A percentile compares a stretch with the other conserved stretches of the same genome.
These are phyloP conservation scores for Forbesichthys agassizii DNA, from an alignment of 2,113 vertebrate species.

Conservation along the genomic window DNA sequence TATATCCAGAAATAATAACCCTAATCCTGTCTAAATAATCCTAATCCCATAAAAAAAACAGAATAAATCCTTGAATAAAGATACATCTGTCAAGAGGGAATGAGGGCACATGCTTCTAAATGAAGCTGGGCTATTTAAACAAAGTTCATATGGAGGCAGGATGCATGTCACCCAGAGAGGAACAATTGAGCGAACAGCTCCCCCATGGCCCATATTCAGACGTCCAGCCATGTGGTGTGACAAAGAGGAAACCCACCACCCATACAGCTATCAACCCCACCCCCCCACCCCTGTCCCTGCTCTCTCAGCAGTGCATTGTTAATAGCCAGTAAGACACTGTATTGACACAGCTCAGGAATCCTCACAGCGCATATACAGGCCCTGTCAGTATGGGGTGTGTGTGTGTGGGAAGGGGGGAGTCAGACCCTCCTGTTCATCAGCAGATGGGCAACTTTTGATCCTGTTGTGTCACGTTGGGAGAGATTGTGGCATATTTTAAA, in stretches of 20 bases:
- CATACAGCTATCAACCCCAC: constrained; percentile 38
- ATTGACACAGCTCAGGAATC: constrained; percentile 72
- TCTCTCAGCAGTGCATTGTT: constrained; percentile 80
- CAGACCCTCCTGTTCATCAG: constrained; percentile 76
- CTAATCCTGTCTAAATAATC: constrained; percentile 66
- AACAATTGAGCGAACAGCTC: constrained; percentile 85
- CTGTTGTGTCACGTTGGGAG: constrained; percentile 56
- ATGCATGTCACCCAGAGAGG: constrained; percentile 70
- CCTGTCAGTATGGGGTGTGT: neutral
- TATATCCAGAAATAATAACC: constrained; percentile 67
- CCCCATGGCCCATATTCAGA: constrained; percentile 83
- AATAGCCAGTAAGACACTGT: constrained; percentile 79
- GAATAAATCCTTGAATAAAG: constrained; percentile 79
- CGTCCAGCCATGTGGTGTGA: constrained; percentile 84
- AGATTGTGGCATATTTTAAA: neutral
- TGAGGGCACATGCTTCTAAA: constrained; percentile 43
- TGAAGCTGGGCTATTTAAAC: constrained; percentile 83
- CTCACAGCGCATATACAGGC: constrained; percentile 3
- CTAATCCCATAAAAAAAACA: constrained; percentile 70
- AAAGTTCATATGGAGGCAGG: constrained; percentile 76
- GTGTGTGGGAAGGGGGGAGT: constrained; percentile 46
- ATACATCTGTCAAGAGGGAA: constrained; percentile 78
- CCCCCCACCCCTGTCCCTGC: neutral
- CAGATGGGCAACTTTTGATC: constrained; percentile 84
- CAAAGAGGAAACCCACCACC: constrained; percentile 78